phyloP scores from a whole-genome alignment of 2,888 invertebrate genomes.

The Pomacea canaliculata region DNA sequence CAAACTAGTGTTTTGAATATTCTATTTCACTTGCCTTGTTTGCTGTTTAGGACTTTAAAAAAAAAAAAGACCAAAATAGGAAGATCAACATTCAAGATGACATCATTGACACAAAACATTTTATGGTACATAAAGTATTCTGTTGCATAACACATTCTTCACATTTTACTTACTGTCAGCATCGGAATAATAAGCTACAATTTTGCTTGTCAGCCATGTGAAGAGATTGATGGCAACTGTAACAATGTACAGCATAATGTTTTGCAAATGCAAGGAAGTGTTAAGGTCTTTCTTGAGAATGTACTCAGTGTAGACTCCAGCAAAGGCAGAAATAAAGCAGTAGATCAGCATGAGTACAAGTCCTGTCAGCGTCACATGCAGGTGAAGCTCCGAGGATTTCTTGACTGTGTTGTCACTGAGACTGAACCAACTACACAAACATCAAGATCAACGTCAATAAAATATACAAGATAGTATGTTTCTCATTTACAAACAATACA shows the following conservation, averaged over 20 bases:
- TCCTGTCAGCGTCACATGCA: constrained; percentile 66
- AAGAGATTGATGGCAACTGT: constrained; percentile 57
- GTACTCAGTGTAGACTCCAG: constrained; percentile 69
- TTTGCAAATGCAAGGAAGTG: constrained; percentile 66
- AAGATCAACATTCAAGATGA: no score
- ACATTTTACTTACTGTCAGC: constrained; percentile 21
- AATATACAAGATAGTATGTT: no score
- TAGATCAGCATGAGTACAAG: constrained; percentile 63
- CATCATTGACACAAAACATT: no score
- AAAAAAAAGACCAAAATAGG: no score
- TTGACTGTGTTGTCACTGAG: constrained; percentile 14
- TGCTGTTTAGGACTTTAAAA: no score
- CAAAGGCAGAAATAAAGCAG: constrained; percentile 64
- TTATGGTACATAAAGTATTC: no score
- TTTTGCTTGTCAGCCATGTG: constrained; percentile 35
- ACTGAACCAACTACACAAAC: constrained; percentile 24
- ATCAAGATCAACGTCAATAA: background rate
- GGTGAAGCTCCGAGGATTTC: background rate
- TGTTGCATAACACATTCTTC: no score
- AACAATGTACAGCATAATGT: constrained; percentile 63
- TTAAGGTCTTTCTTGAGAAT: constrained; percentile 64
- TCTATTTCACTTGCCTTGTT: no score
- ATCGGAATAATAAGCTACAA: constrained; percentile 13
- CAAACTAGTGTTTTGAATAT: no score
- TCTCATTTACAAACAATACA: no score